Evolutionary conservation across 2,113 vertebrate species (phyloP).

Genomic region (Anoplopoma fimbria): DNA sequence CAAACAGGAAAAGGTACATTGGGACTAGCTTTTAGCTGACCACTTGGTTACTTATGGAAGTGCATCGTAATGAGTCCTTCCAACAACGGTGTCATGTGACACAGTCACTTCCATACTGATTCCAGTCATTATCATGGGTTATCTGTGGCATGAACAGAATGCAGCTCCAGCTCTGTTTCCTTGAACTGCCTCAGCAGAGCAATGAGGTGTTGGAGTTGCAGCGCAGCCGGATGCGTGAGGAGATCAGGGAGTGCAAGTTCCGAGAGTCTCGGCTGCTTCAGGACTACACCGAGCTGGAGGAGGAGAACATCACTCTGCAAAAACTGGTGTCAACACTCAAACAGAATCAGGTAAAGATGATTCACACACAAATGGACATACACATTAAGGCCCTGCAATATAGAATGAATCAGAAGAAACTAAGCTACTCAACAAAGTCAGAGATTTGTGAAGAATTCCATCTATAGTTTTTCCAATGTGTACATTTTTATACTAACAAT

Average conservation of each 20-base stretch:
- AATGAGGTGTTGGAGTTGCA: slow-evolving; percentile 95
- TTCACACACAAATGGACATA: not conserved
- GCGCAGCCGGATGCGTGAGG: slow-evolving; percentile 92
- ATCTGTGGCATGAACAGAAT: not conserved
- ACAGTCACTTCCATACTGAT: not conserved
- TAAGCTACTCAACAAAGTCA: not conserved
- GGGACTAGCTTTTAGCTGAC: not conserved
- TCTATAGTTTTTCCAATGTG: not conserved
- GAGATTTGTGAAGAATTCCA: not conserved
- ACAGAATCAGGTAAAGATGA: slow-evolving; percentile 91
- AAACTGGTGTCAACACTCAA: slow-evolving; percentile 95
- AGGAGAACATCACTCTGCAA: slow-evolving; percentile 97
- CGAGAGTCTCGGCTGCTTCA: slow-evolving; percentile 93
- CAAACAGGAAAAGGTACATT: not conserved
- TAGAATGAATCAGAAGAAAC: not conserved
- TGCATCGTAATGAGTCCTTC: not conserved
- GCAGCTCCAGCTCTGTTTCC: slow-evolving; percentile 2
- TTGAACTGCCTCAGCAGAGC: slow-evolving; percentile 82
- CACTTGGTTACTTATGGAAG: not conserved
- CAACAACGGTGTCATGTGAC: not conserved
- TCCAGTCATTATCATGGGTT: not conserved
- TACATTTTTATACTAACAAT: not conserved
- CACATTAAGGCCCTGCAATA: not conserved
- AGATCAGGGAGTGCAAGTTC: slow-evolving; percentile 95
- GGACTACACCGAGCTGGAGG: slow-evolving; percentile 97